Evolutionary conservation across 2,797 vertebrate genomes (phyloP), one percentile per base, ranked within the genome.

Genomic region (Channa striata): DNA sequence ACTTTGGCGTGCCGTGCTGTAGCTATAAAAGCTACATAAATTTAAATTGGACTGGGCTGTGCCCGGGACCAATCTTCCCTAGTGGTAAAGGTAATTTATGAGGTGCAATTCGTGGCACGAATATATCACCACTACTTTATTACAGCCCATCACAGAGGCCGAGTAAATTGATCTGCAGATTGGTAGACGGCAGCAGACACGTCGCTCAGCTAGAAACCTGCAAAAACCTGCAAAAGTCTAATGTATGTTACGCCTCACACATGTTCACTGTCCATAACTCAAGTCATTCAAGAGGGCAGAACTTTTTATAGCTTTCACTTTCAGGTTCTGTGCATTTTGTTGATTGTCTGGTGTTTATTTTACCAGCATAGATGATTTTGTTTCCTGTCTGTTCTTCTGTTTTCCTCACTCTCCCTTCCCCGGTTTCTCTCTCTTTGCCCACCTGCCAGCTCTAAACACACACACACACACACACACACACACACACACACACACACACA

Each of bases 31-130:
- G 68, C 50, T 33, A 81, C 82, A 85, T 93, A 91, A 93, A 93
- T 93, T 93, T 89, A 90, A 73, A 44, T 25, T 47, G 49, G 65
- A 48, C 59, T 30, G 70, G 43, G 51, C 58, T 10, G 53, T 81
- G 84, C 79, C 84, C 72, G 44, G 85, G 69, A 81, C 72, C 89
- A 84, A 11, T 89, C 74, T 89, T 84, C 78, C 66, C 51, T 59
- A 74, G 74, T 88, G 72, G 67, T 47, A 58, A 53, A 21, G 74
- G 51, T 91, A 78, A 93, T 93, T 94, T 91, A 94, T 1, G 13
- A 74, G 75, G 74, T 65, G 60, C 59, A 63, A 81, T 74, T 87
- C 53, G 53, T 68, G 56, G 63, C 58, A 70, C 71, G 61, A 74
- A 86, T 89, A 91, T 81, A 86, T 74, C 6, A 2, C 56, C 1